phyloP scores from a whole-genome alignment of 2,888 invertebrate species.

The Chymomyza fuscimana region DNA sequence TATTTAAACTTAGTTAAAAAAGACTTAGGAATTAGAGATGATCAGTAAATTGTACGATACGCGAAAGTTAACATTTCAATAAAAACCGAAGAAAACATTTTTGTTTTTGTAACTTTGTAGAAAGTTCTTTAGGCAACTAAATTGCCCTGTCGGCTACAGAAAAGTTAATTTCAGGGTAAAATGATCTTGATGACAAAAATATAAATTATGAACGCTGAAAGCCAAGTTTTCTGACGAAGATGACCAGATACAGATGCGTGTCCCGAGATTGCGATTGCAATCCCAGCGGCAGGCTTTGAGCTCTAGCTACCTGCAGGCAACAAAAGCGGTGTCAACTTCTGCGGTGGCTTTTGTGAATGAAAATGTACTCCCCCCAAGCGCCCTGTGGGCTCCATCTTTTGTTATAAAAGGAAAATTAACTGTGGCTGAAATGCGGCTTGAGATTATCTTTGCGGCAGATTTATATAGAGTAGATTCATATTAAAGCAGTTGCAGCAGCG shows the following conservation, averaged over 20 bases:
- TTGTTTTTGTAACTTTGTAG: not conserved
- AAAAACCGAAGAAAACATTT: slow-evolving; percentile 12
- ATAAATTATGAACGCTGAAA: slow-evolving; percentile 66
- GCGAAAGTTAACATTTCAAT: no score
- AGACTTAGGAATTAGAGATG: no score
- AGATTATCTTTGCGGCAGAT: not conserved
- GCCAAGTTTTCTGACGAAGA: slow-evolving; percentile 65
- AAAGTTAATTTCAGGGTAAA: not conserved
- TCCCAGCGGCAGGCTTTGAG: slow-evolving; percentile 45
- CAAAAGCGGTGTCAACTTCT: slow-evolving; percentile 10
- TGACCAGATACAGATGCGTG: slow-evolving; percentile 55
- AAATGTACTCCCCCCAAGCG: slow-evolving; percentile 30
- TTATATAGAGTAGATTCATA: not conserved
- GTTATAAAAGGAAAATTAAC: not conserved
- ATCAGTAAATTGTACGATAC: no score
- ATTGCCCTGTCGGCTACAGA: not conserved
- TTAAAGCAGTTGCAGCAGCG: not conserved
- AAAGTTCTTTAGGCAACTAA: no score
- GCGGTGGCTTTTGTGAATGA: slow-evolving; percentile 53
- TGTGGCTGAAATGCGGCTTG: not conserved
- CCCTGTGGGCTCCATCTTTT: not conserved
- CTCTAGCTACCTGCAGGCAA: slow-evolving; percentile 27
- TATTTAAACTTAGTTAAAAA: no score
- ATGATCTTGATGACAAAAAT: slow-evolving; percentile 54
- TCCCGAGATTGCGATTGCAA: slow-evolving; percentile 41